phyloP scores from a whole-genome alignment of 2,888 invertebrate genomes.

The Lucinisca nassula region DNA sequence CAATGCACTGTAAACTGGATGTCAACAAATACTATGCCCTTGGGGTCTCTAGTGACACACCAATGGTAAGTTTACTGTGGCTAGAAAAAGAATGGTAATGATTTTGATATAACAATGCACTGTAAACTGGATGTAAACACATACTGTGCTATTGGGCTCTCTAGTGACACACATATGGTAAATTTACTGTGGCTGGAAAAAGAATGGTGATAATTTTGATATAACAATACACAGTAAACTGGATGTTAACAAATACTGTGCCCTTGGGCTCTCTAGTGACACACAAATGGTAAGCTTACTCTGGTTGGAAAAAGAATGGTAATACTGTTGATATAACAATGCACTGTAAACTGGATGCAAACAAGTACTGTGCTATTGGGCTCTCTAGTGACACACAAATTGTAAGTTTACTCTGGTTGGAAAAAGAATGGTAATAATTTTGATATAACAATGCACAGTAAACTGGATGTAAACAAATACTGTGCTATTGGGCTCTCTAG shows the following conservation, averaged over 20 bases:
- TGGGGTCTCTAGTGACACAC: constrained; percentile 54
- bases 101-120: constrained; percentile 32
- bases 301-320: no score
- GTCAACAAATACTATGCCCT: constrained; percentile 55
- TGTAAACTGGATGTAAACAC: constrained; percentile 39
- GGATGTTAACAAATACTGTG: constrained; percentile 42
- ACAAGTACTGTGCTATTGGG: no score
- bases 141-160: constrained; percentile 65
- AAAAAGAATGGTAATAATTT: no score
- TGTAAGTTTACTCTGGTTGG: no score
- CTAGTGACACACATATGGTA: constrained; percentile 64
- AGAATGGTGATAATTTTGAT: constrained; percentile 35
- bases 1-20: constrained; percentile 39
- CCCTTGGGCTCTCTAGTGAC: constrained; percentile 61
- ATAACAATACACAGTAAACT: constrained; percentile 49
- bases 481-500: no score
- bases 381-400: no score
- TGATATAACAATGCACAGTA: no score
- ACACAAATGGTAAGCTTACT: constrained; percentile 63
- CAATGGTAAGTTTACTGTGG: constrained; percentile 61
- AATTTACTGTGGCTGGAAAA: constrained; percentile 43
- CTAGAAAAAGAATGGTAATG: constrained; percentile 44
- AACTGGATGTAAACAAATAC: no score
- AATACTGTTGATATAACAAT: no score
- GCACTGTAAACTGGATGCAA: no score